A percentile compares a stretch with the other conserved stretches of the same genome.
Conservation (phyloP, 2,113 vertebrate species). For the Phylloscopus trochiloides region DNA sequence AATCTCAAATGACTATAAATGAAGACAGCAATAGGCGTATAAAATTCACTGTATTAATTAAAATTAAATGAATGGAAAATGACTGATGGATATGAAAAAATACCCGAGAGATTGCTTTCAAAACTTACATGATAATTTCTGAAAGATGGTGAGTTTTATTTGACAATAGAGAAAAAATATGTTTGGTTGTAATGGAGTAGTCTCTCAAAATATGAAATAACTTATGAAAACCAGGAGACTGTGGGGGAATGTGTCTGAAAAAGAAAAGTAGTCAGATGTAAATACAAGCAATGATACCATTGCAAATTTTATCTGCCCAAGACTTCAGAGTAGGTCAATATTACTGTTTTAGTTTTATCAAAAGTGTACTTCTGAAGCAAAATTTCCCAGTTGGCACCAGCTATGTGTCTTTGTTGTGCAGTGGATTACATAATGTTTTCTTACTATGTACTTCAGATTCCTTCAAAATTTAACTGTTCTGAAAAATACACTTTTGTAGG, state of each 20-base stretch:
- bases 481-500: not conserved
- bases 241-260: not conserved
- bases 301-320: not conserved
- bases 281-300: not conserved
- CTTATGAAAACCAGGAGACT: rapidly evolving
- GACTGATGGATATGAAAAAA: not conserved
- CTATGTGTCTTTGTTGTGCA: not conserved
- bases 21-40: not conserved
- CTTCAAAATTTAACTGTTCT: not conserved
- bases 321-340: not conserved
- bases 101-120: not conserved
- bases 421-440: not conserved
- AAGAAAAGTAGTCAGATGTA: not conserved
- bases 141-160: not conserved
- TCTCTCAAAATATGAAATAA: not conserved
- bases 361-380: not conserved
- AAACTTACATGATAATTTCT: not conserved
- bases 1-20: not conserved
- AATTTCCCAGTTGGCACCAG: not conserved
- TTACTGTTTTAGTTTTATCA: not conserved
- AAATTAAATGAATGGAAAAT: not conserved
- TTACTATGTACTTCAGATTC: not conserved
- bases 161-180: not conserved
- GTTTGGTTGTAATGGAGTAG: rapidly evolving
- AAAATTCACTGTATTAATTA: not conserved